Conservation (phyloP, 2,797 vertebrate species). For the Pseudocheirus occidentalis region DNA sequence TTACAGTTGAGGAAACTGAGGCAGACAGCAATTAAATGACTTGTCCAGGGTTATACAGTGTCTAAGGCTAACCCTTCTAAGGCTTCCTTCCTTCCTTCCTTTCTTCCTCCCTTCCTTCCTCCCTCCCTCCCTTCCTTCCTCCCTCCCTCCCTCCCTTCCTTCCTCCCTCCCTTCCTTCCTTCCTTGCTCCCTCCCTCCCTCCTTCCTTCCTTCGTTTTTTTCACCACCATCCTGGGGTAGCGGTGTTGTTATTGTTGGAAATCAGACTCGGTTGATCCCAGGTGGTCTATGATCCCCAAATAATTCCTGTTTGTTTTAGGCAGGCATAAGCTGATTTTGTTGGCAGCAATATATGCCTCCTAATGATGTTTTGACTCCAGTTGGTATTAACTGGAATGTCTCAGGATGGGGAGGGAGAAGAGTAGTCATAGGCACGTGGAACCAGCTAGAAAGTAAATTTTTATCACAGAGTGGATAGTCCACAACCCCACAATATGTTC, state of each 20-base stretch:
- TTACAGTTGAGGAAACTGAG: neutral
- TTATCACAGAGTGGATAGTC: neutral
- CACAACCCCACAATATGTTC: neutral
- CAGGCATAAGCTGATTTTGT: neutral
- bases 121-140: too few relatives aligned
- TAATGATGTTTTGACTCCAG: neutral
- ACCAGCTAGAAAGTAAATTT: neutral
- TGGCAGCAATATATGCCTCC: neutral
- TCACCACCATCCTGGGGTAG: neutral
- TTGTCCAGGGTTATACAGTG: neutral
- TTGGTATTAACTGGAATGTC: neutral
- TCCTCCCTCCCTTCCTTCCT: too few relatives aligned
- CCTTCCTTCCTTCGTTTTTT: neutral
- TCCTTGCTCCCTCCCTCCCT: too few relatives aligned
- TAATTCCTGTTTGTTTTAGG: neutral
- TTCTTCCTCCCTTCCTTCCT: accelerated
- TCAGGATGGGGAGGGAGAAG: neutral
- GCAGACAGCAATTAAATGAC: neutral
- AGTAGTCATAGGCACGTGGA: neutral
- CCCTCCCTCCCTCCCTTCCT: neutral
- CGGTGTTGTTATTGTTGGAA: neutral
- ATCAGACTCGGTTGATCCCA: neutral
- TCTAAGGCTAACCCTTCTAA: neutral
- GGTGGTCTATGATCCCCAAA: neutral
- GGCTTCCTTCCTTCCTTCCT: too few relatives aligned